Evolutionary conservation across 2,113 vertebrate genomes (phyloP).

Genomic region (Girardinichthys multiradiatus): DNA sequence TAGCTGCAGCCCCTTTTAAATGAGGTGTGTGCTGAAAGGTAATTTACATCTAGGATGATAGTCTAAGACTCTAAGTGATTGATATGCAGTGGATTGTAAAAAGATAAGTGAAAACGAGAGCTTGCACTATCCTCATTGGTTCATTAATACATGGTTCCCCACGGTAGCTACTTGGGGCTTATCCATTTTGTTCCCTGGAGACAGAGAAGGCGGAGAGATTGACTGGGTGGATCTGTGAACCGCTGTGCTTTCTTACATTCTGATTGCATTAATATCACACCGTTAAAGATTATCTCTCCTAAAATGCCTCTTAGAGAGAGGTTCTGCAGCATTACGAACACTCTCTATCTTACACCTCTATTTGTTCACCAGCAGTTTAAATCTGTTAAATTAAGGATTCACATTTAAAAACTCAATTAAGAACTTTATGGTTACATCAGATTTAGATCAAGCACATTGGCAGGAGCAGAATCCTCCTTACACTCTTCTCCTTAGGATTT

Average conservation of each 20-base stretch:
- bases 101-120: conserved; percentile 37
- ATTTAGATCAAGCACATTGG: too few species aligned
- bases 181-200: conserved; percentile 33
- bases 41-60: conserved; percentile 13
- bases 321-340: too few species aligned
- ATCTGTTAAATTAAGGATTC: too few species aligned
- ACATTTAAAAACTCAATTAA: too few species aligned
- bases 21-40: conserved; percentile 5
- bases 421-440: too few species aligned
- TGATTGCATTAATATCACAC: too few species aligned
- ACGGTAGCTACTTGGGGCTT: conserved; percentile 22
- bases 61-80: conserved; percentile 10
- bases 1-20: conserved; percentile 6
- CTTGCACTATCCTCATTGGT: conserved; percentile 10
- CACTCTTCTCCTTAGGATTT: too few species aligned
- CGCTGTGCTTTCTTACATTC: conserved; percentile 23
- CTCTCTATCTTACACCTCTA: too few species aligned
- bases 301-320: too few species aligned
- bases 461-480: too few species aligned
- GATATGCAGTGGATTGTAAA: conserved; percentile 22
- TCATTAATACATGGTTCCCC: conserved; percentile 42
- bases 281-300: background rate
- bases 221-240: conserved; percentile 8
- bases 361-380: too few species aligned
- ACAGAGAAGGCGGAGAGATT: conserved; percentile 15